A percentile compares a stretch with the other conserved stretches of the same genome.
Conservation (phyloP, 2,888 invertebrate genomes). For the Chymomyza procnemis region DNA sequence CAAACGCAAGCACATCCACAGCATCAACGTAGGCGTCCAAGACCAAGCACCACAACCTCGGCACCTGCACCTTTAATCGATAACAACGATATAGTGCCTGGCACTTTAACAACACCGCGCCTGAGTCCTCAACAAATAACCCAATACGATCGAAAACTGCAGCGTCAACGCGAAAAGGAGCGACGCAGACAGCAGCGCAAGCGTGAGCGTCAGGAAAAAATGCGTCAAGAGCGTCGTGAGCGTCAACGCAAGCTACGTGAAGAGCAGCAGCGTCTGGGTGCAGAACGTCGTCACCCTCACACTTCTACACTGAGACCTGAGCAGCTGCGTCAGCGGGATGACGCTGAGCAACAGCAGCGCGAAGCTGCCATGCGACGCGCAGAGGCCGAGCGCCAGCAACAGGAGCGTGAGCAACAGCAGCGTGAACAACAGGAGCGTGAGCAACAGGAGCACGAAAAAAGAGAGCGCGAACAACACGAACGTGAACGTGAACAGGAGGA, state of each 20-base stretch:
- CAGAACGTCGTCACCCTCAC: conserved; percentile 32
- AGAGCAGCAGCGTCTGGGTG: conserved; percentile 19
- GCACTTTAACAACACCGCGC: conserved; percentile 7
- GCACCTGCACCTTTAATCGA: conserved; percentile 21
- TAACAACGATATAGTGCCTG: conserved; percentile 47
- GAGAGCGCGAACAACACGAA: conserved; percentile 33
- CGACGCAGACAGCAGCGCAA: conserved; percentile 57
- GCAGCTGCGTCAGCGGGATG: conserved; percentile 18
- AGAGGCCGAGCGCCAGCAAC: conserved; percentile 25
- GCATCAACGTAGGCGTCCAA: conserved; percentile 39
- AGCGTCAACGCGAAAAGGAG: conserved; percentile 67
- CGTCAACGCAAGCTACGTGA: conserved; percentile 21
- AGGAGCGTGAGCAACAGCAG: conserved; percentile 43
- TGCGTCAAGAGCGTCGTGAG: conserved; percentile 38
- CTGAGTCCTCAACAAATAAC: conserved; percentile 47
- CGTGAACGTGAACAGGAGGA: conserved; percentile 39
- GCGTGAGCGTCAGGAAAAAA: conserved; percentile 55
- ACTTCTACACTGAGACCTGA: conserved; percentile 19
- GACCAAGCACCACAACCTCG: conserved; percentile 22
- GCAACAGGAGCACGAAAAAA: conserved; percentile 32
- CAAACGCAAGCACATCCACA: conserved; percentile 41
- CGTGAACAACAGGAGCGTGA: conserved; percentile 35
- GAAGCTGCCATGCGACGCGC: neutral
- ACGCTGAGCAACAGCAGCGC: conserved; percentile 7
- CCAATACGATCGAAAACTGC: conserved; percentile 63